A percentile compares a stretch with the other conserved stretches of the same genome.
These are phyloP conservation scores for Tauraco erythrolophus DNA, from an alignment of 2,113 vertebrate species.

Conservation along the genomic window DNA sequence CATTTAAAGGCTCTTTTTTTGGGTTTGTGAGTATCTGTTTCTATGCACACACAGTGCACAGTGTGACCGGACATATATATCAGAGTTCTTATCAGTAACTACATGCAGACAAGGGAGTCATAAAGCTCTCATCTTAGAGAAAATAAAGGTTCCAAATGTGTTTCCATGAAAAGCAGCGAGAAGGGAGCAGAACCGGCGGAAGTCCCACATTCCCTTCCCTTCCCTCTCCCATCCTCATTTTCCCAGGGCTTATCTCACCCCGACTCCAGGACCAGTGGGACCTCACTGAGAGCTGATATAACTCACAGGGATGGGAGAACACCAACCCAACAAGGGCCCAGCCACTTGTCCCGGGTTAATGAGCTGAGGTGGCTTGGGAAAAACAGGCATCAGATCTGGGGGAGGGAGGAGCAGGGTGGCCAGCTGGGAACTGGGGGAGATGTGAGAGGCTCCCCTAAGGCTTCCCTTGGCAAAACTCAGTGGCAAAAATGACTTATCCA, in stretches of 20 bases:
- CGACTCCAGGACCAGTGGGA: not conserved
- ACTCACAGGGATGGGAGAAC: not conserved
- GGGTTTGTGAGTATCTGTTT: not conserved
- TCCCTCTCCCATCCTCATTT: not conserved
- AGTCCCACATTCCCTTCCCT: not conserved
- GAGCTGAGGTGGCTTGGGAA: not conserved
- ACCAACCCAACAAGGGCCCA: not conserved
- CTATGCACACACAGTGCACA: not conserved
- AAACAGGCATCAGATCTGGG: not conserved
- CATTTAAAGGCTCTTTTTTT: not conserved
- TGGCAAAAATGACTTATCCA: not conserved
- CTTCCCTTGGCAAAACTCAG: not conserved
- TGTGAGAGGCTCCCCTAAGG: not conserved
- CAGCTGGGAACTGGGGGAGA: not conserved
- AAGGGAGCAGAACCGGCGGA: not conserved
- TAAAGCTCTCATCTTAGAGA: not conserved
- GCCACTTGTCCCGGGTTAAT: rapidly evolving
- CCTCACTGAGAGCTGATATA: not conserved
- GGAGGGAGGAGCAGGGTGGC: not conserved
- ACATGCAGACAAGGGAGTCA: not conserved
- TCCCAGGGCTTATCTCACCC: slow-evolving; percentile 5
- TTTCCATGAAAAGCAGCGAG: not conserved
- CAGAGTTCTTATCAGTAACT: not conserved
- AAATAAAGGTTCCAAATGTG: not conserved
- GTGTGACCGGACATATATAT: not conserved